Evolutionary conservation across 1,140 invertebrate species (phyloP), one percentile per base, ranked within the genome.

Genomic region (Cotesia glomerata): DNA sequence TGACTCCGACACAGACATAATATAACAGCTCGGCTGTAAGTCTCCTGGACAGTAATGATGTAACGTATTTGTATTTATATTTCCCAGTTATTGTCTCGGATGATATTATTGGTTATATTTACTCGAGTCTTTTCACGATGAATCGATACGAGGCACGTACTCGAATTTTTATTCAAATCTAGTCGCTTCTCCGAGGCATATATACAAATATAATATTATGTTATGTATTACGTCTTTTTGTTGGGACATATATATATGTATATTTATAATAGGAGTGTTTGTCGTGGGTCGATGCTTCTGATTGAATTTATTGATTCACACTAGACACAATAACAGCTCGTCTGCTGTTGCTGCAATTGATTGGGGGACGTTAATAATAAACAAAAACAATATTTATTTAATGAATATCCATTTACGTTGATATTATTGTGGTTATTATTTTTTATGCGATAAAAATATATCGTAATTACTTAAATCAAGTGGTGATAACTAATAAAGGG

Each of bases 261-360:
- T 26, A 26, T 26, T 2, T 26, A 68, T 68, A 58, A 45, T 45
- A 45, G 11, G 7, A 11, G 39, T 32, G 45, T 39, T 68, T 56
- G 32, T 13, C 51, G 39, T 45, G 52, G 58, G 26, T 16, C 58
- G 68, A 49, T 61, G 68, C 68, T 9, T 39, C 52, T 69, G 68
- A 69, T 69, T 69, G 68, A 69, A 69, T 69, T 69, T 69, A 69
- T 69, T 69, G 68, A 69, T 69, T 69, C 45, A 16, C 56, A 36
- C 52, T 26, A 13, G 56, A 52, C 51, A 68, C 54, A 51, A 18
- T 26, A 59, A 5, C 14, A 32, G 8, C 11, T 45, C 39, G 39
- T 45, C 39, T 69, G 58, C 39, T 69, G 68, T 69, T 69, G 54
- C 59, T 61, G 26, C 14, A 69, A 32, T 69, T 61, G 68, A 69